These are phyloP conservation scores for Semicossyphus pulcher DNA, from an alignment of 2,113 vertebrate species.

Conservation along the genomic window DNA sequence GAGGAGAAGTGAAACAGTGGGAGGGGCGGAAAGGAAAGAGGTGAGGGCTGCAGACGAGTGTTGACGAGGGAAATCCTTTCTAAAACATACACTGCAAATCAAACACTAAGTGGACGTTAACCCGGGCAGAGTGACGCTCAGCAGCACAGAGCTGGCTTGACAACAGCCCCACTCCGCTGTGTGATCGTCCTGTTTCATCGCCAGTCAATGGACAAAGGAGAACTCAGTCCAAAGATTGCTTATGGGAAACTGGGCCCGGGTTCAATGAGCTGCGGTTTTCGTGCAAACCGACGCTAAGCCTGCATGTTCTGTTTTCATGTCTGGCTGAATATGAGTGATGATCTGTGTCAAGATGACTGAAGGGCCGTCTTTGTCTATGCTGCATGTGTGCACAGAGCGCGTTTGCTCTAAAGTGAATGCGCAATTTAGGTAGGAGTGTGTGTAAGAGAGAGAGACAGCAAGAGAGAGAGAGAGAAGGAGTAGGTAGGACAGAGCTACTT, in stretches of 20 bases:
- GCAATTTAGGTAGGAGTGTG: constrained; percentile 50
- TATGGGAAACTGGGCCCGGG: constrained; percentile 53
- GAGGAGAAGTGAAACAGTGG: no score
- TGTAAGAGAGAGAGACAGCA: constrained; percentile 14
- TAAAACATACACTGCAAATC: constrained; percentile 25
- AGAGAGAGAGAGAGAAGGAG: constrained; percentile 49
- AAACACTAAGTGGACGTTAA: constrained; percentile 1
- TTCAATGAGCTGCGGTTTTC: constrained; percentile 65
- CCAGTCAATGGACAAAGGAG: constrained; percentile 55
- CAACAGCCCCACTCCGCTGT: constrained; percentile 36
- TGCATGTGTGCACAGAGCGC: constrained; percentile 37
- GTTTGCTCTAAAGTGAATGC: constrained; percentile 56
- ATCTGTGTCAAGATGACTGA: constrained; percentile 73
- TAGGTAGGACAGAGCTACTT: constrained; percentile 80
- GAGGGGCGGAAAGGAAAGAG: no score
- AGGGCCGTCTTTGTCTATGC: constrained; percentile 64
- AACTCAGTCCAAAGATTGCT: constrained; percentile 46
- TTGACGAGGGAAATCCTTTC: constrained; percentile 29
- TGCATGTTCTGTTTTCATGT: constrained; percentile 65
- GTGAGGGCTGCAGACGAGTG: background rate
- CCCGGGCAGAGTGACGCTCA: background rate
- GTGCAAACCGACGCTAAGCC: constrained; percentile 50
- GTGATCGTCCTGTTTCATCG: constrained; percentile 32
- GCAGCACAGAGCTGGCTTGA: constrained; percentile 12
- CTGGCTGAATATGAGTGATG: constrained; percentile 69